phyloP scores from a whole-genome alignment of 2,113 vertebrate species.

The Helogale parvula region DNA sequence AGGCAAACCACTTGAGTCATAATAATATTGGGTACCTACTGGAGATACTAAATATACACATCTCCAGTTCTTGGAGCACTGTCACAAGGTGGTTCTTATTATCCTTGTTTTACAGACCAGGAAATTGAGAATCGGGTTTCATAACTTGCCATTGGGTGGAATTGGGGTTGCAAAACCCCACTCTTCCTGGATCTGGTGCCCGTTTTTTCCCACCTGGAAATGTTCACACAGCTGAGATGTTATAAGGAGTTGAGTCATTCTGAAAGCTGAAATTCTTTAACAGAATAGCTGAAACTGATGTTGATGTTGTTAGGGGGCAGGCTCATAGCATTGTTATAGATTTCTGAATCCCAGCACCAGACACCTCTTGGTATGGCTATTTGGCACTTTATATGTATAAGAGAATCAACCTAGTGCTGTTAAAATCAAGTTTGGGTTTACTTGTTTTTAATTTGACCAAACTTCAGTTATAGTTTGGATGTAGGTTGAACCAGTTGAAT shows the following conservation, averaged over 20 bases:
- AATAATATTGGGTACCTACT: not conserved
- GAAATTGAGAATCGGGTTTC: slow-evolving; percentile 21
- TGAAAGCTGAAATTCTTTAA: slow-evolving; percentile 6
- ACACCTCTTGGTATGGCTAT: not conserved
- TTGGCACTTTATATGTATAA: not conserved
- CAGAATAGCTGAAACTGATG: not conserved
- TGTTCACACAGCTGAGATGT: not conserved
- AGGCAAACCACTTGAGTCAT: not conserved
- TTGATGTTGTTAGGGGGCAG: not conserved
- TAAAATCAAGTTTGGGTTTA: slow-evolving; percentile 1
- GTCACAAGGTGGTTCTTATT: slow-evolving; percentile 41
- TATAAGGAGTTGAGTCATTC: not conserved
- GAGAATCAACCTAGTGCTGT: not conserved
- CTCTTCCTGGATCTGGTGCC: not conserved
- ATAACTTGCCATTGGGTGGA: not conserved
- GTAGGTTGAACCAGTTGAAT: not conserved
- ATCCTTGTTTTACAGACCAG: slow-evolving; percentile 28
- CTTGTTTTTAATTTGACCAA: slow-evolving; percentile 30
- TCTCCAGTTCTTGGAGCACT: not conserved
- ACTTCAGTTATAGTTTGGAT: slow-evolving; percentile 26
- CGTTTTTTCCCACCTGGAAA: not conserved
- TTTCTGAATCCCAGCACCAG: slow-evolving; percentile 14
- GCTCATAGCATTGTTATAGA: not conserved
- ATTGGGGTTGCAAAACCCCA: not conserved
- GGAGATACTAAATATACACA: not conserved